Evolutionary conservation across 2,113 vertebrate genomes (phyloP).

Genomic region (Hyaena hyaena): DNA sequence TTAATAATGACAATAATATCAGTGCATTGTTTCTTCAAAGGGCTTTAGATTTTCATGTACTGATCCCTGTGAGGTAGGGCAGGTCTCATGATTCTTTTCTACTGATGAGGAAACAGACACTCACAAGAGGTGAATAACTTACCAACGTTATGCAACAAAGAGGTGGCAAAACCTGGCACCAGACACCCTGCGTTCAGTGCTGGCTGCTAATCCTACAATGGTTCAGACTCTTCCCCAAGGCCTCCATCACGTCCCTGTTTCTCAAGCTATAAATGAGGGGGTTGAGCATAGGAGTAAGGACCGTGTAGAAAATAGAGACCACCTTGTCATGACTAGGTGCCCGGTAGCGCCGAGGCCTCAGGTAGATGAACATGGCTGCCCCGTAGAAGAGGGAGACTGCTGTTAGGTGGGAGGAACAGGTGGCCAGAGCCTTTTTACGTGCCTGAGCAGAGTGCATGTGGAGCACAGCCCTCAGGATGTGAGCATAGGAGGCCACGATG

Average conservation of each 20-base stretch:
- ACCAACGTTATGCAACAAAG: neutral
- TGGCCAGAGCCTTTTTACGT: conserved; percentile 57
- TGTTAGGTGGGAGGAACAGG: conserved; percentile 69
- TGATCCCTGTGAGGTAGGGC: neutral
- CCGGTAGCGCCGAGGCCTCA: conserved; percentile 36
- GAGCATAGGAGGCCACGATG: conserved; percentile 62
- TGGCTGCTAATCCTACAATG: neutral
- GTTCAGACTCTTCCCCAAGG: conserved; percentile 41
- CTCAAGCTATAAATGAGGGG: conserved; percentile 80
- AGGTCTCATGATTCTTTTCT: neutral
- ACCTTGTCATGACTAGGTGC: conserved; percentile 67
- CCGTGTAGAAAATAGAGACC: conserved; percentile 64
- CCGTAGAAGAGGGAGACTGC: conserved; percentile 70
- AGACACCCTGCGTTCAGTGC: neutral
- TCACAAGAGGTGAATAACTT: neutral
- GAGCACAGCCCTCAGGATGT: conserved; percentile 51
- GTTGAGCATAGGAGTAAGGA: conserved; percentile 79
- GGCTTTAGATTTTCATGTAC: neutral
- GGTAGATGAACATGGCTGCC: conserved; percentile 72
- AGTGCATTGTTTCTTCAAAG: neutral
- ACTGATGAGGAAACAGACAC: neutral
- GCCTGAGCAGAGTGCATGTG: neutral
- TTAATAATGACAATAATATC: neutral
- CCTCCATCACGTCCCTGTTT: conserved; percentile 74
- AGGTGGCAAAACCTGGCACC: neutral